phyloP scores from a whole-genome alignment of 2,888 invertebrate species.

The Abscondita cerata region DNA sequence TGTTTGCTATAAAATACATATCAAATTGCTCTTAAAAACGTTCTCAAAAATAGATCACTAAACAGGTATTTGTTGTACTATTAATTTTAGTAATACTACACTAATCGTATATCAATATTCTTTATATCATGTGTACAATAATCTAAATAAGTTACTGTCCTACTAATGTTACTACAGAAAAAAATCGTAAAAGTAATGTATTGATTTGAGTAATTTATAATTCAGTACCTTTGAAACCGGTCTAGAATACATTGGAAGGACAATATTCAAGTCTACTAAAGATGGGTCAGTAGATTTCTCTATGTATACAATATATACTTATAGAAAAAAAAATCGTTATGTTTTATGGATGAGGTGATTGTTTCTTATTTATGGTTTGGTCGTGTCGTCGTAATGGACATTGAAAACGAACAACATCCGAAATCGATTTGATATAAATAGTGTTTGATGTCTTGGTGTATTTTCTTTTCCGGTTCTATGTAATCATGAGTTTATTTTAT shows the following conservation, averaged over 20 bases:
- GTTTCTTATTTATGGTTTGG: conserved; percentile 17
- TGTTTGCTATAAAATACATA: too few relatives aligned
- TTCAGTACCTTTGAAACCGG: conserved; percentile 6
- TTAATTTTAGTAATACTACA: too few relatives aligned
- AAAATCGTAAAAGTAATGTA: neutral
- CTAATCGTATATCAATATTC: too few relatives aligned
- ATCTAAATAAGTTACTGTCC: neutral
- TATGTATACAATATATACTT: neutral
- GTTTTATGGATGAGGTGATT: conserved; percentile 26
- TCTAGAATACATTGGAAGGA: conserved; percentile 7
- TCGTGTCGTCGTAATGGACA: conserved; percentile 16
- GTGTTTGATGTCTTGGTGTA: conserved; percentile 9
- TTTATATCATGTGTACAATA: too few relatives aligned
- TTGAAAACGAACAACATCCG: conserved; percentile 12
- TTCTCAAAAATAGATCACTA: too few relatives aligned
- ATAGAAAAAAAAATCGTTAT: conserved; percentile 12
- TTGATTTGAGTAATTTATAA: neutral
- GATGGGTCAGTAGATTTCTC: conserved; percentile 10
- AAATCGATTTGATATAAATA: conserved; percentile 22
- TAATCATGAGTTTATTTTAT: too few relatives aligned
- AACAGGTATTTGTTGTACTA: too few relatives aligned
- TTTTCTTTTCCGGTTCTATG: conserved; percentile 12
- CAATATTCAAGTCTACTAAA: neutral
- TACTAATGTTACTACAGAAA: neutral
- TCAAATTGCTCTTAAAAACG: too few relatives aligned